Evolutionary conservation across 2,797 vertebrate genomes (phyloP).

Genomic region (Pristis pectinata): DNA sequence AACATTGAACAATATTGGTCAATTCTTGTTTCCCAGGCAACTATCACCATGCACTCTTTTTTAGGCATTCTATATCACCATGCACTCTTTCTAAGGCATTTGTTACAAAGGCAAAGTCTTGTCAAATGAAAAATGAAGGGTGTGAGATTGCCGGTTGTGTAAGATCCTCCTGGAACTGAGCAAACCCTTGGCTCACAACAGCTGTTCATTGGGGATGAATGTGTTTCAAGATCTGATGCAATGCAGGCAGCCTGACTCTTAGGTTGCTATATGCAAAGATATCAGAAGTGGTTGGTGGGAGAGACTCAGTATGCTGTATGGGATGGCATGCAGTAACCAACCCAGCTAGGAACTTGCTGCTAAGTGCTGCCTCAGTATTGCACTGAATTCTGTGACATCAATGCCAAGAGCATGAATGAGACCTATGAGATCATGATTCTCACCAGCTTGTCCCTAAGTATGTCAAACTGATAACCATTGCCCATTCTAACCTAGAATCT

Average conservation of each 20-base stretch:
- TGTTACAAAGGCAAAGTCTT: not conserved
- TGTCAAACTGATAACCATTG: not conserved
- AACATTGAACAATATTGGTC: not conserved
- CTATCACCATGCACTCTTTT: not conserved
- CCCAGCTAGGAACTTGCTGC: not conserved
- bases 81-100: not conserved
- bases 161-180: not conserved
- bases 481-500: not conserved
- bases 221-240: not conserved
- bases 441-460: not conserved
- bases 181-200: not conserved
- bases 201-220: not conserved
- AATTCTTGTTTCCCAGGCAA: not conserved
- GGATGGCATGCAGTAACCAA: not conserved
- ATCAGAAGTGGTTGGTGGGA: not conserved
- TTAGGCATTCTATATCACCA: not conserved
- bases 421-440: not conserved
- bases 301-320: not conserved
- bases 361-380: not conserved
- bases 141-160: not conserved
- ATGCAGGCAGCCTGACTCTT: not conserved
- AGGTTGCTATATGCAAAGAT: not conserved
- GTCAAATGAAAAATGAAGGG: not conserved
- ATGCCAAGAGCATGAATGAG: not conserved
- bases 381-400: not conserved